phyloP scores from a whole-genome alignment of 2,113 vertebrate species.

The Kryptolebias marmoratus region DNA sequence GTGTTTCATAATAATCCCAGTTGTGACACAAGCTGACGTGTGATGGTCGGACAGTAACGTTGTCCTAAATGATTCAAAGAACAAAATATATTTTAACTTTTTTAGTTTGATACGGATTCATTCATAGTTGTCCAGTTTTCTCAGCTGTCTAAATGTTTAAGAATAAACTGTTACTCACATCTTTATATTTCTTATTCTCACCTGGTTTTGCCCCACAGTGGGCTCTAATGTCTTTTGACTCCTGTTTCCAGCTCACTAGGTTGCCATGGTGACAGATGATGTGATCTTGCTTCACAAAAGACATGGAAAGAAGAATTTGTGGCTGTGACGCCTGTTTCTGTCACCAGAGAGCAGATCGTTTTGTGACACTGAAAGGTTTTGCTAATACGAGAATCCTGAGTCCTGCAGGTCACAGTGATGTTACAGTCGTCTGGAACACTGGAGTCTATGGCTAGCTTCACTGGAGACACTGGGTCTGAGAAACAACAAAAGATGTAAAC shows the following conservation, averaged over 20 bases:
- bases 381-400: slow-evolving; percentile 11
- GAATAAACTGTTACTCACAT: background rate
- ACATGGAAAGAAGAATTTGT: background rate
- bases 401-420: slow-evolving; percentile 38
- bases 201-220: background rate
- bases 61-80: background rate
- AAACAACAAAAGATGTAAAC: background rate
- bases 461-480: slow-evolving; percentile 50
- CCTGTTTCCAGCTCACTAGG: background rate
- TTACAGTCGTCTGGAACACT: background rate
- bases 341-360: slow-evolving; percentile 12
- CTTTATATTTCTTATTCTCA: accelerated
- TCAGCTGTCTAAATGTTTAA: background rate
- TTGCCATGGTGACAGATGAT: slow-evolving; percentile 58
- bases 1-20: no score
- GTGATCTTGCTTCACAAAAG: background rate
- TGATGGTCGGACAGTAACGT: no score
- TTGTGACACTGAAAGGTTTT: background rate
- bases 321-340: background rate
- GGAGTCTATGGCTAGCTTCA: accelerated
- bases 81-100: no score
- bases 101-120: background rate
- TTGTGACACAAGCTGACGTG: background rate
- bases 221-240: background rate
- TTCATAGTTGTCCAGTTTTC: background rate